These are phyloP conservation scores for Austrolebias charrua DNA, from an alignment of 2,797 vertebrate genomes.

Conservation along the genomic window DNA sequence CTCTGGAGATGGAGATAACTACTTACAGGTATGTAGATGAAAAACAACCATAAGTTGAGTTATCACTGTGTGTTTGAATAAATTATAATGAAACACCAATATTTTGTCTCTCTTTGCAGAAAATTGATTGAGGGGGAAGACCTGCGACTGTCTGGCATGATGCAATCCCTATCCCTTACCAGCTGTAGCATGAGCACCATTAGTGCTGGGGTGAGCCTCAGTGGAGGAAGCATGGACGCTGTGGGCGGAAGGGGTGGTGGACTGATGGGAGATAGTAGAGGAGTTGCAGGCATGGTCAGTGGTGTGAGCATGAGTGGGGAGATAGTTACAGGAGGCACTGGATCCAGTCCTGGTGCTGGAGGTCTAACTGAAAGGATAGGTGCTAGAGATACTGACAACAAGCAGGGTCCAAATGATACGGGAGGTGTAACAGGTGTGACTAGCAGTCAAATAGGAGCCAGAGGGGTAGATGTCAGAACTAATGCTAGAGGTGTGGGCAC, in stretches of 20 bases:
- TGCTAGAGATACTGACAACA: slow-evolving; percentile 21
- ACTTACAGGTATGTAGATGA: slow-evolving; percentile 80
- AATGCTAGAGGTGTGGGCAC: slow-evolving; percentile 4
- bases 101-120: slow-evolving; percentile 49
- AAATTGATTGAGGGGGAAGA: slow-evolving; percentile 83
- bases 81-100: neutral
- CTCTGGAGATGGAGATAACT: slow-evolving; percentile 82
- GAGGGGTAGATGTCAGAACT: slow-evolving; percentile 6
- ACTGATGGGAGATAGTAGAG: slow-evolving; percentile 25
- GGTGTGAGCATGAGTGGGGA: slow-evolving; percentile 33
- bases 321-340: slow-evolving; percentile 18
- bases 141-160: slow-evolving; percentile 71
- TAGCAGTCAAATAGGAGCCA: slow-evolving; percentile 23
- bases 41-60: neutral
- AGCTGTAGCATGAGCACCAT: slow-evolving; percentile 57
- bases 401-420: slow-evolving; percentile 16
- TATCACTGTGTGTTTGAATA: neutral
- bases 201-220: slow-evolving; percentile 53
- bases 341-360: slow-evolving; percentile 23
- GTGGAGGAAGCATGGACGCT: slow-evolving; percentile 49
- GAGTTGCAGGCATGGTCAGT: slow-evolving; percentile 23
- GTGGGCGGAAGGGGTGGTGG: slow-evolving; percentile 42
- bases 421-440: neutral
- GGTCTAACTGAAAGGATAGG: slow-evolving; percentile 38
- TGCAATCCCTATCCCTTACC: slow-evolving; percentile 68